Conservation (phyloP, 2,888 invertebrate genomes). For the Thymelicus sylvestris region DNA sequence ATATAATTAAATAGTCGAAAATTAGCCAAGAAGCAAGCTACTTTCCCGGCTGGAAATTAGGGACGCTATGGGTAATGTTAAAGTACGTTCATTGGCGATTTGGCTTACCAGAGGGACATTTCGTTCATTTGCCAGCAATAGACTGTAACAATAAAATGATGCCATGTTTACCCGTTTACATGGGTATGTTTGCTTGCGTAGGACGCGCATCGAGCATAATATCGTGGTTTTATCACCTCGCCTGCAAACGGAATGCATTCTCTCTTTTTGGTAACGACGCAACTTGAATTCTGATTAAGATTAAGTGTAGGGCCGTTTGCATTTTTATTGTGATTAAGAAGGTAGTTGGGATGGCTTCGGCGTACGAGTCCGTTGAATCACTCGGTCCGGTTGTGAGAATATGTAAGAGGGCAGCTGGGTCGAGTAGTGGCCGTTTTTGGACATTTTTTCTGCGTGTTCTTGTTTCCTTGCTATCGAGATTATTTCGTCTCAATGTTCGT, state of each 20-base stretch:
- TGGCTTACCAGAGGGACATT: too few species aligned
- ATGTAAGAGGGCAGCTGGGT: background rate
- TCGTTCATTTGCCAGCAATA: background rate
- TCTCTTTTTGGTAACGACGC: slow-evolving; percentile 31
- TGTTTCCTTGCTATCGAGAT: slow-evolving; percentile 8
- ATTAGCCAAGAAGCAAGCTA: too few species aligned
- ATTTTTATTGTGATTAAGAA: slow-evolving; percentile 40
- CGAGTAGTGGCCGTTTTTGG: slow-evolving; percentile 2
- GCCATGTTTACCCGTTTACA: background rate
- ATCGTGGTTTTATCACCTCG: slow-evolving; percentile 53
- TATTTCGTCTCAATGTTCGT: background rate
- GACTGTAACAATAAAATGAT: background rate
- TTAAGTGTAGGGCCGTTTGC: slow-evolving; percentile 40
- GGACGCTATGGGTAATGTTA: too few species aligned
- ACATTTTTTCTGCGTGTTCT: slow-evolving; percentile 14
- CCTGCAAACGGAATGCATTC: slow-evolving; percentile 50
- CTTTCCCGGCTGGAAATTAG: too few species aligned
- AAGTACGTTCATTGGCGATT: too few species aligned
- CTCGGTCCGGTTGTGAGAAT: slow-evolving; percentile 27
- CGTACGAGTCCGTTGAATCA: slow-evolving; percentile 28
- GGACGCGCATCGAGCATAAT: slow-evolving; percentile 33
- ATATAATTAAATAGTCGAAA: too few species aligned
- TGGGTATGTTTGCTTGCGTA: slow-evolving; percentile 20
- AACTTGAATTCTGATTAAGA: slow-evolving; percentile 43
- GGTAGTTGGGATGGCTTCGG: slow-evolving; percentile 38